phyloP scores from a whole-genome alignment of 2,797 vertebrate species.

The Anabacerthia variegaticeps region DNA sequence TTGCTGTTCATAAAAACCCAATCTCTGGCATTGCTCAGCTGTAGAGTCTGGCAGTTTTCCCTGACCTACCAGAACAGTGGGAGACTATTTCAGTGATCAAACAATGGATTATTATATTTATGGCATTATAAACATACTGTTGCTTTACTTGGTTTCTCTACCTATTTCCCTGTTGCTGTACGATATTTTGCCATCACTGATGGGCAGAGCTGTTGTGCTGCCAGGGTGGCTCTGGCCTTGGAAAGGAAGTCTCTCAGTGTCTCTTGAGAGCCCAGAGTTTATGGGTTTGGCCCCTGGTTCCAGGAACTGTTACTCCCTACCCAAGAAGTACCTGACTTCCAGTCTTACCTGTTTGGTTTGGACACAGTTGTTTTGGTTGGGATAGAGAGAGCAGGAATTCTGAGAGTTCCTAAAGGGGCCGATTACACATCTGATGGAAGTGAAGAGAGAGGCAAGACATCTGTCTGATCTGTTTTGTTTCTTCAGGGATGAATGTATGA shows the following conservation, averaged over 20 bases:
- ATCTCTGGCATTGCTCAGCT: neutral
- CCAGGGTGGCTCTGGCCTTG: neutral
- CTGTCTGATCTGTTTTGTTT: neutral
- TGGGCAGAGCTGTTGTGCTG: neutral
- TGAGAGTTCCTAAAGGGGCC: neutral
- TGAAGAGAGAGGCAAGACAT: neutral
- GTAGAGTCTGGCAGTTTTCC: neutral
- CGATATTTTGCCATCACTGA: neutral
- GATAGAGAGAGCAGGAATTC: neutral
- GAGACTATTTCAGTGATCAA: neutral
- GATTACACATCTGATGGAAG: neutral
- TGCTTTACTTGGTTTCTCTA: neutral
- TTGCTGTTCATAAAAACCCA: neutral
- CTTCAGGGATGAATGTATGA: neutral
- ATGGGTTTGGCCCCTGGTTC: neutral
- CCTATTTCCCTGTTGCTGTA: neutral
- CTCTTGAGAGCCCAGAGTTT: neutral
- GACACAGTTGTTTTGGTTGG: neutral
- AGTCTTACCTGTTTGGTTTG: accelerated
- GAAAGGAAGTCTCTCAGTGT: neutral
- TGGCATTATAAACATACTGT: neutral
- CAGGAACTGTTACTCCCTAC: neutral
- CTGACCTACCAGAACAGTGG: neutral
- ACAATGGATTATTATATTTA: neutral
- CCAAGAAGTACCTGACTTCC: neutral